Percentiles rank a stretch among this genome's conserved stretches.
These are phyloP conservation scores for Silurus asotus DNA, from an alignment of 2,113 vertebrate species.

Conservation along the genomic window DNA sequence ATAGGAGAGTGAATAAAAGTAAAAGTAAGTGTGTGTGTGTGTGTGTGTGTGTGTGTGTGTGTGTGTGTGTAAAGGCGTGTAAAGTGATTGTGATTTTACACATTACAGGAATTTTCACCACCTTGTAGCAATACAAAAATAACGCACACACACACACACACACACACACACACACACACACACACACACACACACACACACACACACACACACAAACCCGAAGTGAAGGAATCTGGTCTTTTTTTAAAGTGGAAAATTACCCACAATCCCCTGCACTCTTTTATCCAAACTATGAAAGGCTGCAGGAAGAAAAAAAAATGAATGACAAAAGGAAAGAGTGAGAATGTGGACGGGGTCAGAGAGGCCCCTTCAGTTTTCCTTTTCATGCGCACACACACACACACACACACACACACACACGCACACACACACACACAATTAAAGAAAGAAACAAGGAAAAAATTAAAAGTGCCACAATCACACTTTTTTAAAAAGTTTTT, in stretches of 20 bases:
- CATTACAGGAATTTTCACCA: not conserved
- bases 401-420: no score
- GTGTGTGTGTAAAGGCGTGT: not conserved
- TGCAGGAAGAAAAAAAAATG: conserved; percentile 69
- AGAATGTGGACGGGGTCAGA: conserved; percentile 67
- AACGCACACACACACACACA: conserved; percentile 15
- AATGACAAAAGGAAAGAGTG: conserved; percentile 76
- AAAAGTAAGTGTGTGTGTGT: not conserved
- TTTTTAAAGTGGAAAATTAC: conserved; percentile 69
- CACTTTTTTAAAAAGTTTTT: conserved; percentile 73
- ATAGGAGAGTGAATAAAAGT: not conserved
- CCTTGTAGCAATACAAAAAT: not conserved
- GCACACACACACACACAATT: conserved; percentile 16
- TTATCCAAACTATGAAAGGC: conserved; percentile 82
- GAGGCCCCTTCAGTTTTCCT: conserved; percentile 6
- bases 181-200: no score
- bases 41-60: not conserved
- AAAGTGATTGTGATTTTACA: not conserved
- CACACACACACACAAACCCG: conserved; percentile 38
- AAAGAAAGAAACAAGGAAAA: conserved; percentile 54
- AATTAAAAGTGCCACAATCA: conserved; percentile 33
- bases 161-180: conserved; percentile 26
- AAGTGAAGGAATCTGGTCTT: conserved; percentile 54
- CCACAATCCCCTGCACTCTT: conserved; percentile 73
- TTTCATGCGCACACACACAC: not conserved